A percentile compares a stretch with the other conserved stretches of the same genome.
These are phyloP conservation scores for Luperina nickerlii DNA, from an alignment of 2,888 invertebrate species.

Conservation along the genomic window DNA sequence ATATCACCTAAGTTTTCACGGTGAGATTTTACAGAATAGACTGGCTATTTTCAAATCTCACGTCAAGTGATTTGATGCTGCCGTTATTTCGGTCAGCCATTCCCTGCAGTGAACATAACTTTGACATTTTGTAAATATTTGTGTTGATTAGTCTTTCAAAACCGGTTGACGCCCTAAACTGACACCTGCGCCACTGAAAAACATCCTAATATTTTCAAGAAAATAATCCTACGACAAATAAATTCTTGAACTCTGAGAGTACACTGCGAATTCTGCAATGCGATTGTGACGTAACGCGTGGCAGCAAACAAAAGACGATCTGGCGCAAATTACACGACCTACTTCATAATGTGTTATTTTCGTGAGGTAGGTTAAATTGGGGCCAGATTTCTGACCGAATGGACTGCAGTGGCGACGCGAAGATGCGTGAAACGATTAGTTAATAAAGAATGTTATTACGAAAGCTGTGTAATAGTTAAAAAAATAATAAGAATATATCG, in stretches of 20 bases:
- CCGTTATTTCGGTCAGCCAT: not conserved
- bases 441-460: not conserved
- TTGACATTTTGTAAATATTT: no score
- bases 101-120: not conserved
- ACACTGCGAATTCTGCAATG: constrained; percentile 49
- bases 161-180: no score
- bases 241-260: constrained; percentile 8
- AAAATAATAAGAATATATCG: not conserved
- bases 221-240: constrained; percentile 1
- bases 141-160: no score
- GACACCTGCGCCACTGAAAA: no score
- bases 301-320: constrained; percentile 42
- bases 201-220: not conserved
- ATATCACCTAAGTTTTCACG: no score
- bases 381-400: not conserved
- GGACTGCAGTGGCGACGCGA: not conserved
- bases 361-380: constrained; percentile 48
- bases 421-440: not conserved
- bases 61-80: not conserved
- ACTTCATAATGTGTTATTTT: constrained; percentile 59
- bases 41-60: not conserved
- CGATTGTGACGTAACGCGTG: constrained; percentile 46
- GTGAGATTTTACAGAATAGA: no score
- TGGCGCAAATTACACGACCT: constrained; percentile 48
- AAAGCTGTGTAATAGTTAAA: not conserved